These are phyloP conservation scores for Stratiomys singularior DNA, from an alignment of 2,888 invertebrate species.

Conservation along the genomic window DNA sequence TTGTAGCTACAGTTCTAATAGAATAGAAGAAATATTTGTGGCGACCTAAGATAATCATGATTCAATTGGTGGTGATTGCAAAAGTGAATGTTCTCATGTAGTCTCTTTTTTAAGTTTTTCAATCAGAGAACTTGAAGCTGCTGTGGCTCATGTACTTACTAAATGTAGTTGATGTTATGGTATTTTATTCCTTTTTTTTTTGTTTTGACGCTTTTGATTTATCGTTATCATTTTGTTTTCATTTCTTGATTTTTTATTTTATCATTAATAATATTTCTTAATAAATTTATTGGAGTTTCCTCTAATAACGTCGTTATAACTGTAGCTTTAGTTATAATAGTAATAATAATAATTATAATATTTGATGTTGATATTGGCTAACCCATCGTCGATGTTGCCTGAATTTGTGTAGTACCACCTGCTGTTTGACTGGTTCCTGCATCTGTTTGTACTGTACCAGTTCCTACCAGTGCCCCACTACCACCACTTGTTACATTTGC, in stretches of 20 bases:
- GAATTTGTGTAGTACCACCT: constrained; percentile 52
- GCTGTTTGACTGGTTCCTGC: constrained; percentile 53
- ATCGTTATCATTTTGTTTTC: background rate
- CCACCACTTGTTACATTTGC: constrained; percentile 52
- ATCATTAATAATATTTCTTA: constrained; percentile 32
- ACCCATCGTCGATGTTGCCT: constrained; percentile 63
- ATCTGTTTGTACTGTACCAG: constrained; percentile 45
- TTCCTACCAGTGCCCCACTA: constrained; percentile 53
- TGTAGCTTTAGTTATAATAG: constrained; percentile 11
- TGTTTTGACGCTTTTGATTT: background rate
- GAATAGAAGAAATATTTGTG: constrained; percentile 38
- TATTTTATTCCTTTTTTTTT: constrained; percentile 1
- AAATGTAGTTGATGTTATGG: constrained; percentile 1
- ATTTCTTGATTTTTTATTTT: constrained; percentile 26
- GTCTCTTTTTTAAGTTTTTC: background rate
- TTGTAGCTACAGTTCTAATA: constrained; percentile 20
- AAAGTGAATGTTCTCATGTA: constrained; percentile 41
- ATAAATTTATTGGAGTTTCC: constrained; percentile 40
- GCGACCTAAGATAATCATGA: background rate
- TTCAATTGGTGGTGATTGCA: background rate
- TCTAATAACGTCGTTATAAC: constrained; percentile 38
- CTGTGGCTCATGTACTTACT: background rate
- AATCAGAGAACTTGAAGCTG: background rate
- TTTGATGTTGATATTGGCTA: constrained; percentile 55
- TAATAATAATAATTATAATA: constrained; percentile 12